Evolutionary conservation across 2,888 invertebrate species (phyloP).

Genomic region (Thecocarcelia acutangulata): DNA sequence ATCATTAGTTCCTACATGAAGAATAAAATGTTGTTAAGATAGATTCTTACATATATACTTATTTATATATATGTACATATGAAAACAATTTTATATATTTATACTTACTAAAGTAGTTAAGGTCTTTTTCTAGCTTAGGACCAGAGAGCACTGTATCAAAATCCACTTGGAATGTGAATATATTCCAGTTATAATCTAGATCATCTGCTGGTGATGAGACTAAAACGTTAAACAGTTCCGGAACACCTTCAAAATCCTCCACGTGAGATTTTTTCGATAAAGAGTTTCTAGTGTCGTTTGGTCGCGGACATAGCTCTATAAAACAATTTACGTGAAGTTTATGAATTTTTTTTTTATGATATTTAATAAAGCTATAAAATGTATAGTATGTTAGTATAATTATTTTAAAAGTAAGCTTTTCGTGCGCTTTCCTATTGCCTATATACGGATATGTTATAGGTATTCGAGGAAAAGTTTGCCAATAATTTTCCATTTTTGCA

Average conservation of each 20-base stretch:
- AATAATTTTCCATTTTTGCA: too few species aligned
- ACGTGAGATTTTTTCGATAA: slow-evolving; percentile 91
- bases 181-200: slow-evolving; percentile 88
- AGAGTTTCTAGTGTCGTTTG: slow-evolving; percentile 88
- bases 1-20: slow-evolving; percentile 85
- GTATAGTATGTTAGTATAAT: too few species aligned
- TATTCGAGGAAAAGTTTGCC: too few species aligned
- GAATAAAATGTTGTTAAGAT: slow-evolving; percentile 68
- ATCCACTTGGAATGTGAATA: slow-evolving; percentile 90
- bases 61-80: too few species aligned
- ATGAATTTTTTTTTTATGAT: not conserved
- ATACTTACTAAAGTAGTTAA: slow-evolving; percentile 83
- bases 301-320: slow-evolving; percentile 93
- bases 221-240: slow-evolving; percentile 89
- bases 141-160: slow-evolving; percentile 86
- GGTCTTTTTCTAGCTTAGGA: slow-evolving; percentile 86
- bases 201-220: slow-evolving; percentile 91
- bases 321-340: not conserved
- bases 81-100: too few species aligned
- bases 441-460: too few species aligned
- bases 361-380: not conserved
- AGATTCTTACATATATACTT: slow-evolving; percentile 1
- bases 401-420: too few species aligned
- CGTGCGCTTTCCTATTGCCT: too few species aligned
- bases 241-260: slow-evolving; percentile 91